Percentiles rank a stretch among this genome's conserved stretches.
phyloP scores from a whole-genome alignment of 30 jellyfish, hydroid and myxozoan genomes.

The Turritopsis dohrnii region DNA sequence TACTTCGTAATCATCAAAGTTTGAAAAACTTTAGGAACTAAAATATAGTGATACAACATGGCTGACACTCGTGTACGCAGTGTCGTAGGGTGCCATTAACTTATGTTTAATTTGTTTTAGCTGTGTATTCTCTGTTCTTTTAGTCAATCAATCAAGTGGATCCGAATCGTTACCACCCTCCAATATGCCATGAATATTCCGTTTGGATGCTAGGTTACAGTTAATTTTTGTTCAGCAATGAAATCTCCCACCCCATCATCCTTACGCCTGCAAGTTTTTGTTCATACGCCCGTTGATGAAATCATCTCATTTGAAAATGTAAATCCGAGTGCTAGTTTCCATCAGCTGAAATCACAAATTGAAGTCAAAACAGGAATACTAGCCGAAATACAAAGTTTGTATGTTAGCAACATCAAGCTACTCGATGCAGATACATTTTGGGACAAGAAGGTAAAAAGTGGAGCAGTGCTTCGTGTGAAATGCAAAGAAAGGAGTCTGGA shows the following conservation, averaged over 20 bases:
- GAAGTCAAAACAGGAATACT: slow-evolving; percentile 10
- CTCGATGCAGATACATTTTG: neutral
- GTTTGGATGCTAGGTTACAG: too few relatives aligned
- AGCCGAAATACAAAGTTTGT: slow-evolving; percentile 9
- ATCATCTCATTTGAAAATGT: neutral
- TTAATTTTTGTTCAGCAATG: neutral
- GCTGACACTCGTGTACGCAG: too few relatives aligned
- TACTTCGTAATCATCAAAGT: too few relatives aligned
- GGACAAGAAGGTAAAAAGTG: slow-evolving; percentile 1
- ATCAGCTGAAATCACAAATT: slow-evolving; percentile 15
- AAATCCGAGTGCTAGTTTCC: slow-evolving; percentile 1
- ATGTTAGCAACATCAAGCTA: slow-evolving; percentile 15
- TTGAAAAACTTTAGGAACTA: too few relatives aligned
- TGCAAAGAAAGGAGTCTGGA: slow-evolving; percentile 1
- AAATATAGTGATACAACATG: too few relatives aligned
- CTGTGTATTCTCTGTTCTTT: too few relatives aligned
- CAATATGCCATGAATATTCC: too few relatives aligned
- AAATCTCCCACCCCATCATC: neutral
- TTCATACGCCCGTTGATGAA: slow-evolving; percentile 18
- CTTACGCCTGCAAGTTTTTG: neutral
- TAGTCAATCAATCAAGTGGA: too few relatives aligned
- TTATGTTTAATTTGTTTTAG: too few relatives aligned
- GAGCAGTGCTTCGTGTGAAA: slow-evolving; percentile 7
- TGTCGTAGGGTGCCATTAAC: too few relatives aligned
- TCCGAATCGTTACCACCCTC: neutral